phyloP scores from a whole-genome alignment of 1,140 invertebrate genomes.

The Campoletis sonorensis region DNA sequence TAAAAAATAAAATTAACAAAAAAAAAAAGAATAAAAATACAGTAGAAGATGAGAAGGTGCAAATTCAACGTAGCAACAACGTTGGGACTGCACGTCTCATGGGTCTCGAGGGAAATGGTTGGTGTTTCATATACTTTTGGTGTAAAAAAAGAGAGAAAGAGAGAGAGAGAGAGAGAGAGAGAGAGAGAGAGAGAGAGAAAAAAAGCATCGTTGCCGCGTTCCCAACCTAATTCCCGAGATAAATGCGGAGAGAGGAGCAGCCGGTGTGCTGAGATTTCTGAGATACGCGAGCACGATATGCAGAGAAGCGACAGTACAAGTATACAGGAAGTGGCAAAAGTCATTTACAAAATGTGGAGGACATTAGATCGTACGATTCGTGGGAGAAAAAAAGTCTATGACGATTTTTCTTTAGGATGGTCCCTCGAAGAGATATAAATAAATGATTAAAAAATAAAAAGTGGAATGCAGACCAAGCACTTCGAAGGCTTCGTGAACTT shows the following conservation, averaged over 20 bases:
- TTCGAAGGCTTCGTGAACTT: too few relatives aligned
- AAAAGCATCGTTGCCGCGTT: conserved; percentile 50
- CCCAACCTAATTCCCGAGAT: conserved; percentile 72
- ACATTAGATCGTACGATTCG: too few relatives aligned
- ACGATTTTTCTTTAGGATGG: too few relatives aligned
- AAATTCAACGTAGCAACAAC: conserved; percentile 21
- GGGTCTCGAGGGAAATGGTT: conserved; percentile 26
- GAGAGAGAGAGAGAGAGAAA: conserved; percentile 12
- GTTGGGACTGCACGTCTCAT: conserved; percentile 3
- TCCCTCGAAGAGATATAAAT: too few relatives aligned
- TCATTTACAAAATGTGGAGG: too few relatives aligned
- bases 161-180: conserved; percentile 1
- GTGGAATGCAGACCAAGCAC: too few relatives aligned
- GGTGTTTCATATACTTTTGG: not conserved
- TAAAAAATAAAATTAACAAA: not conserved
- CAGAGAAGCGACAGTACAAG: conserved; percentile 4
- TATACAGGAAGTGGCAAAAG: conserved; percentile 3
- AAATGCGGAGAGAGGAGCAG: conserved; percentile 67
- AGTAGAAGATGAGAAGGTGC: conserved; percentile 1
- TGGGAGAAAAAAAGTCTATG: too few relatives aligned
- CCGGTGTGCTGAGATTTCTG: conserved; percentile 66
- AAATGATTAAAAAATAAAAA: too few relatives aligned
- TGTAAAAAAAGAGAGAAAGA: conserved; percentile 38
- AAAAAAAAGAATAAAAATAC: not conserved
- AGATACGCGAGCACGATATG: conserved; percentile 54